A percentile compares a stretch with the other conserved stretches of the same genome.
phyloP scores from a whole-genome alignment of 2,797 vertebrate genomes.

The Brachyalestes nurse region DNA sequence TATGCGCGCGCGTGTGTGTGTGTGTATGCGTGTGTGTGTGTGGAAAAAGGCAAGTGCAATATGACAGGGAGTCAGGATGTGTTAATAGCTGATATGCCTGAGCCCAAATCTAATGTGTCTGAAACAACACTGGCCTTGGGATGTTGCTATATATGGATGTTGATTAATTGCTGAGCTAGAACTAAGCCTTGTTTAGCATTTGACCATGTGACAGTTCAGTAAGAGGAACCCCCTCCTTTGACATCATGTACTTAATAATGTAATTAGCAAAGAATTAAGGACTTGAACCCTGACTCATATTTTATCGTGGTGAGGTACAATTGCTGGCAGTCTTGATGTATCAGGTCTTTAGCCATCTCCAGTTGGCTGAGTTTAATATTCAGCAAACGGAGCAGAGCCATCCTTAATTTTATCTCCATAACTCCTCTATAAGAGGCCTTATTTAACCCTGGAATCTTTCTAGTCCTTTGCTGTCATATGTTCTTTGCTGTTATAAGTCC shows the following conservation, averaged over 20 bases:
- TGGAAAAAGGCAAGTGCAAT: constrained; percentile 1
- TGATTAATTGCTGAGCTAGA: constrained; percentile 49
- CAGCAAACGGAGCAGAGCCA: neutral
- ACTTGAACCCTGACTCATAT: neutral
- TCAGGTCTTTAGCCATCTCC: constrained; percentile 15
- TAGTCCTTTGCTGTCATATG: neutral
- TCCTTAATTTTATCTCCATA: constrained; percentile 15
- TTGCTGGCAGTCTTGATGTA: constrained; percentile 24
- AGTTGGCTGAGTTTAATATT: constrained; percentile 17
- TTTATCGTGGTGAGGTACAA: constrained; percentile 33
- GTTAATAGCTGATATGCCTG: constrained; percentile 34
- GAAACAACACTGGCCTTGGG: constrained; percentile 32
- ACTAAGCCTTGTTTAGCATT: constrained; percentile 35
- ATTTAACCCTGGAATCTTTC: neutral
- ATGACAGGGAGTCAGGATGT: constrained; percentile 18
- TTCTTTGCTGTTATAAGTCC: neutral
- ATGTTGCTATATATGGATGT: constrained; percentile 44
- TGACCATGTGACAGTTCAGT: constrained; percentile 21
- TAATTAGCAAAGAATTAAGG: constrained; percentile 39
- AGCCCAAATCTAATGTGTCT: constrained; percentile 38
- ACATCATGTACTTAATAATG: constrained; percentile 41
- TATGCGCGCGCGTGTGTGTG: neutral
- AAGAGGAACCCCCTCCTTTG: constrained; percentile 26
- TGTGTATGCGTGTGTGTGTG: neutral
- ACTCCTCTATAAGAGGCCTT: neutral